Evolutionary conservation across 2,888 invertebrate genomes (phyloP).

Genomic region (Pseudeuparius sepicola): DNA sequence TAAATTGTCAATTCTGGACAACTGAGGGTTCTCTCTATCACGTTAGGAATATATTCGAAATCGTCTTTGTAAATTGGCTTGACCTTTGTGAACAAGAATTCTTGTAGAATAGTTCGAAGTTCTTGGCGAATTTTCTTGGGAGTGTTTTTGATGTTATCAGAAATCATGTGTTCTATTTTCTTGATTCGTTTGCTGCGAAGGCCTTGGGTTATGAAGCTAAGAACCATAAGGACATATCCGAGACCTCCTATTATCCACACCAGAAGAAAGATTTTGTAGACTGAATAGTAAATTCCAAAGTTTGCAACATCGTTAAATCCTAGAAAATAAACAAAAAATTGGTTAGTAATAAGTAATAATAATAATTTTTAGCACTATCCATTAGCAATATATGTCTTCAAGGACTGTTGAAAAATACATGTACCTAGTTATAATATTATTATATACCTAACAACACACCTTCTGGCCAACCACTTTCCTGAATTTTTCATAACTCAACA

Average conservation of each 20-base stretch:
- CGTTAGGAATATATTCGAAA: slow-evolving; percentile 38
- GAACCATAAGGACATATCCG: slow-evolving; percentile 83
- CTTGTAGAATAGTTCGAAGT: slow-evolving; percentile 39
- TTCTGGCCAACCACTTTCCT: too few species aligned
- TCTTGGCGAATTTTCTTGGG: slow-evolving; percentile 60
- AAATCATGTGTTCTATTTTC: slow-evolving; percentile 65
- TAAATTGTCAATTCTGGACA: slow-evolving; percentile 63
- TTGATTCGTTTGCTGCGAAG: slow-evolving; percentile 66
- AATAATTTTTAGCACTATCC: too few species aligned
- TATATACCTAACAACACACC: too few species aligned
- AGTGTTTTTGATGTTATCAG: slow-evolving; percentile 65
- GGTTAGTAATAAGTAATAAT: too few species aligned
- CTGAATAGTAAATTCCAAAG: slow-evolving; percentile 52
- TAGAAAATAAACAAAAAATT: slow-evolving; percentile 22
- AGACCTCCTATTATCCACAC: slow-evolving; percentile 87
- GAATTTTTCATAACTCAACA: too few species aligned
- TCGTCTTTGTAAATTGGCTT: slow-evolving; percentile 63
- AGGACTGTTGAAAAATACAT: neutral
- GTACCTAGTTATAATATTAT: too few species aligned
- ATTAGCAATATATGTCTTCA: slow-evolving; percentile 7
- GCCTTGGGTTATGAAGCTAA: slow-evolving; percentile 72
- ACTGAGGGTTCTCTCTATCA: slow-evolving; percentile 49
- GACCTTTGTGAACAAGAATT: slow-evolving; percentile 71
- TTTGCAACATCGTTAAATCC: slow-evolving; percentile 36
- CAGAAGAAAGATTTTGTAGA: slow-evolving; percentile 74